Evolutionary conservation across 2,888 invertebrate genomes (phyloP), one percentile per base, ranked within the genome.

Genomic region (Drosophila algonquin): DNA sequence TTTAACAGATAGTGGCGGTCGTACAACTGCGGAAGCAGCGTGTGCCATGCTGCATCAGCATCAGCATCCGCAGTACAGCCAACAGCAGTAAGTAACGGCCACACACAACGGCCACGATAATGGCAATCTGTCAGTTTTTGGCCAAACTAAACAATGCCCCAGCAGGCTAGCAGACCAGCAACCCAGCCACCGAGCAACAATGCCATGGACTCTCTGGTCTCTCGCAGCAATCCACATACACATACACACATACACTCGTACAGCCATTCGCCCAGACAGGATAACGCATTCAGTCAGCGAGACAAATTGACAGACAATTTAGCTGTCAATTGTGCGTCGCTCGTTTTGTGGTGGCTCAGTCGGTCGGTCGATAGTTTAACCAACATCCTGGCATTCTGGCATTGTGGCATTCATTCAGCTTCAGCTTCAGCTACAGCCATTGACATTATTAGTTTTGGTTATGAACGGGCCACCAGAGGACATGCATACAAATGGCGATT

Each of bases 271-370:
- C 24, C 46, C 14, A 54, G 46, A 62, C 53, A 65, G 62, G 59
- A 55, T 62, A 81, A 79, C 79, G 71, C 70, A 76, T 75, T 78
- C 87, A 79, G 87, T 50, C 70, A 77, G 84, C 74, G 77, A 83
- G 84, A 87, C 89, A 85, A 85, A 85, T 89, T 85, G 89, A 84
- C 85, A 89, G 80, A 85, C 89, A 85, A 89, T 87, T 89, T 81
- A 79, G 76, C 87, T 87, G 89, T 87, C 85, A 89, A 84, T 85
- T 81, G 89, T 79, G 73, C 72, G 69, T 75, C 74, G 73, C 67
- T 64, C 44, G 77, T 63, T 80, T 55, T 76, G 65, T 24, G n/a
- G 27, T 7, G 5, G 27, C 9, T 35, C 69, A 82, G 56, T 62
- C 63, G 77, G 24, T 21, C 69, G 86, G 56, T 62, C 63, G 77